Conservation (phyloP, 2,888 invertebrate species). For the Nasonia oneida region DNA sequence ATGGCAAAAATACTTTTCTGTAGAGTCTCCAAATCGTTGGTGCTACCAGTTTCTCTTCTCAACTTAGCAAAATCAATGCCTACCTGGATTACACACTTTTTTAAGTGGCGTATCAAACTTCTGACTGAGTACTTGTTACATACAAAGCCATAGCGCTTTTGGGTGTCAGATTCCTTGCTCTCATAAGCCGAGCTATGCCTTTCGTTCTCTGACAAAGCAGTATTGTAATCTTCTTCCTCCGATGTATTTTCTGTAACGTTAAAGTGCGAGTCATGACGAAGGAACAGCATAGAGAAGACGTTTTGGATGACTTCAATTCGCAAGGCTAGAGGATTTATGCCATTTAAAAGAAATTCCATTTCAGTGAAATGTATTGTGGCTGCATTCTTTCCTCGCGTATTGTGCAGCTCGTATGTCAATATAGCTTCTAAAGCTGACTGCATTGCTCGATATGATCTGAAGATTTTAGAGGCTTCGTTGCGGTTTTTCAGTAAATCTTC, state of each 20-base stretch:
- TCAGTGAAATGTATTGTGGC: slow-evolving; percentile 65
- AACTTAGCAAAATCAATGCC: slow-evolving; percentile 59
- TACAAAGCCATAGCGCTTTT: slow-evolving; percentile 80
- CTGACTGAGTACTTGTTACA: slow-evolving; percentile 83
- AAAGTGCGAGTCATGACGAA: slow-evolving; percentile 83
- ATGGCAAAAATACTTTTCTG: slow-evolving; percentile 67
- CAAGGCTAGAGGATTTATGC: slow-evolving; percentile 67
- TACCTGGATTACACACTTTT: slow-evolving; percentile 78
- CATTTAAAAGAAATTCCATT: slow-evolving; percentile 67
- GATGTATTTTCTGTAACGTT: slow-evolving; percentile 75
- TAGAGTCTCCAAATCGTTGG: slow-evolving; percentile 62
- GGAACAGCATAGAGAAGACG: slow-evolving; percentile 86
- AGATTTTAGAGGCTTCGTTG: slow-evolving; percentile 64
- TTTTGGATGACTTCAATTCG: slow-evolving; percentile 85
- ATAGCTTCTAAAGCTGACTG: slow-evolving; percentile 71
- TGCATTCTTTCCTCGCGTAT: slow-evolving; percentile 57
- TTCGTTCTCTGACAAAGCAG: slow-evolving; percentile 80
- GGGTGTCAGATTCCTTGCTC: slow-evolving; percentile 74
- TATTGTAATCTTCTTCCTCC: slow-evolving; percentile 80
- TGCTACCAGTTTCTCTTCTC: slow-evolving; percentile 47
- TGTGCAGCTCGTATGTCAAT: slow-evolving; percentile 67
- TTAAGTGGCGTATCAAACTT: slow-evolving; percentile 82
- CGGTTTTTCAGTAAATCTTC: slow-evolving; percentile 66
- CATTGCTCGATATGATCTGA: slow-evolving; percentile 71
- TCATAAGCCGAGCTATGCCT: slow-evolving; percentile 66